Conservation (phyloP, 2,888 invertebrate species). For the Cheiracanthium punctorium region DNA sequence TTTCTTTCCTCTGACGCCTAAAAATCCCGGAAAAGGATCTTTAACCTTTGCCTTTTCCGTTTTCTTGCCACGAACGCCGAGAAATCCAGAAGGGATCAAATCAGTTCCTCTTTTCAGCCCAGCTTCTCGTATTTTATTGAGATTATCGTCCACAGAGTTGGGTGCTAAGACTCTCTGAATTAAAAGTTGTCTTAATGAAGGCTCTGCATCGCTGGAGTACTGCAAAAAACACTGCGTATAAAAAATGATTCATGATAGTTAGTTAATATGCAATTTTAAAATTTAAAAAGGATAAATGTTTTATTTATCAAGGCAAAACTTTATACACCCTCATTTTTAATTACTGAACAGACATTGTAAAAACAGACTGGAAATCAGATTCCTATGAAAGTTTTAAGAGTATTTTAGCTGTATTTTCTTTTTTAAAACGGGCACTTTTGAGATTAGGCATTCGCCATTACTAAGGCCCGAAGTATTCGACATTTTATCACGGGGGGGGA, state of each 20-base stretch:
- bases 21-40: constrained; percentile 55
- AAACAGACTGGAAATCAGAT: too few relatives aligned
- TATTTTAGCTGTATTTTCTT: too few relatives aligned
- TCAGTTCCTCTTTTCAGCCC: constrained; percentile 26
- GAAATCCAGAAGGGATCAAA: constrained; percentile 37
- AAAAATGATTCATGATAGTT: not conserved
- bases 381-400: too few relatives aligned
- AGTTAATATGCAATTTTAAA: too few relatives aligned
- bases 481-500: too few relatives aligned
- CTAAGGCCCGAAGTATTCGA: too few relatives aligned
- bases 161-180: not conserved
- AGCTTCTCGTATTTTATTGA: not conserved
- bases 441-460: too few relatives aligned
- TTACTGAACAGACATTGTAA: too few relatives aligned
- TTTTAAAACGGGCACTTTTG: too few relatives aligned
- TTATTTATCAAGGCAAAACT: too few relatives aligned
- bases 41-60: constrained; percentile 46
- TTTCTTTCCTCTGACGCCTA: constrained; percentile 55
- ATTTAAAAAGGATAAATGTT: too few relatives aligned
- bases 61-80: constrained; percentile 46
- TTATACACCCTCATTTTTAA: too few relatives aligned
- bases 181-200: constrained; percentile 9
- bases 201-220: not conserved
- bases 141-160: constrained; percentile 10
- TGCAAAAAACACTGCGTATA: not conserved